These are phyloP conservation scores for Sparus aurata DNA, from an alignment of 2,797 vertebrate species.

Conservation along the genomic window DNA sequence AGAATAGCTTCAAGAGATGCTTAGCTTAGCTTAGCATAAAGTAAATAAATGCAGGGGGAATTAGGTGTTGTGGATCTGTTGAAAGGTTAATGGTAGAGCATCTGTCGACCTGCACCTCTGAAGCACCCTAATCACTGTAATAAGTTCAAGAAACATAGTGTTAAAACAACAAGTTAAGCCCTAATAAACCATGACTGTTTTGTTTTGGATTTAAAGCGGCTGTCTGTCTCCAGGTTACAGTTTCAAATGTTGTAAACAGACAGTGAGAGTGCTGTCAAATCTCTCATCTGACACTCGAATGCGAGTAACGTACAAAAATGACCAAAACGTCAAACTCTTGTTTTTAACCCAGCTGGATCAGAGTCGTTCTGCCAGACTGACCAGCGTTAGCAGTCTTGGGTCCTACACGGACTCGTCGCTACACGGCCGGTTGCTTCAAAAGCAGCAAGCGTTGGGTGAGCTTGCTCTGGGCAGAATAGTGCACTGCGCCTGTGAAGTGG, in stretches of 20 bases:
- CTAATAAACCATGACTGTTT: neutral
- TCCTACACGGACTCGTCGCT: too few relatives aligned
- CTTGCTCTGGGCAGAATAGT: too few relatives aligned
- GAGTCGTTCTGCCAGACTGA: neutral
- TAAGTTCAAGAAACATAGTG: neutral
- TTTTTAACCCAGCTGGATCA: neutral
- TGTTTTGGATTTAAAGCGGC: too few relatives aligned
- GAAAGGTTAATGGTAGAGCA: neutral
- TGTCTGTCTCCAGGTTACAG: neutral
- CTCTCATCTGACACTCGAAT: neutral
- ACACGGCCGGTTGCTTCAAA: too few relatives aligned
- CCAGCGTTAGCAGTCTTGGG: neutral
- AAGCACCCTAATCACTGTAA: neutral
- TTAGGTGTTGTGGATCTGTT: neutral
- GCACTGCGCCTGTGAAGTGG: too few relatives aligned
- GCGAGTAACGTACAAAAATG: neutral
- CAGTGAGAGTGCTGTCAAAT: neutral
- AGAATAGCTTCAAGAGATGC: neutral
- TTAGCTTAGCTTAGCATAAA: neutral
- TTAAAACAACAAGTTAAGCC: neutral
- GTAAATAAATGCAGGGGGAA: neutral
- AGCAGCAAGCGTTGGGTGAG: too few relatives aligned
- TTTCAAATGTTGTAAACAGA: neutral
- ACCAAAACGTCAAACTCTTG: neutral
- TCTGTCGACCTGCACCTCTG: neutral